Evolutionary conservation across 2,113 vertebrate species (phyloP).

Genomic region (Psephotus haematonotus): DNA sequence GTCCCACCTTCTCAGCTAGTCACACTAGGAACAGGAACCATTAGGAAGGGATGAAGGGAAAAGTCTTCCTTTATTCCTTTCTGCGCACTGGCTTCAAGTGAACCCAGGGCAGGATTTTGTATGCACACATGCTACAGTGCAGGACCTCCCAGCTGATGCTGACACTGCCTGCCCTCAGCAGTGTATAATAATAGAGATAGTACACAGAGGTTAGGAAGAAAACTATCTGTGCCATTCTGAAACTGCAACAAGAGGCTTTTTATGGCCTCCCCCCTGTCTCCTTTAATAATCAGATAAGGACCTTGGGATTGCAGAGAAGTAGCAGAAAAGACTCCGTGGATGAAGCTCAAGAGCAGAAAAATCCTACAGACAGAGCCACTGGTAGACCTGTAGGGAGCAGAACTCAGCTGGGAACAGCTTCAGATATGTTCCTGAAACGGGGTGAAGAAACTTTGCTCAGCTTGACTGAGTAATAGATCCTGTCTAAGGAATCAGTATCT

Average conservation of each 20-base stretch:
- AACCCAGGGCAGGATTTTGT: background rate
- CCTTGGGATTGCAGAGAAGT: background rate
- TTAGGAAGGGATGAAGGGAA: background rate
- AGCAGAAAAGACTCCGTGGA: background rate
- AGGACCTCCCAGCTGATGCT: background rate
- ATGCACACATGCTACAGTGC: accelerated
- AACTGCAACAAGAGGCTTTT: background rate
- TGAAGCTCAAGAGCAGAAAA: background rate
- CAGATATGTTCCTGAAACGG: background rate
- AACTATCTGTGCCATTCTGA: background rate
- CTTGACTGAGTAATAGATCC: background rate
- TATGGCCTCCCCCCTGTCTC: background rate
- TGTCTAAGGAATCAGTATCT: background rate
- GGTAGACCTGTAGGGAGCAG: background rate
- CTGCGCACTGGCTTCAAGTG: background rate
- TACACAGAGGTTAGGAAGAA: background rate
- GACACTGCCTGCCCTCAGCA: background rate
- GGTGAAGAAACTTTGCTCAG: background rate
- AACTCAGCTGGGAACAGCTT: background rate
- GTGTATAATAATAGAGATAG: accelerated
- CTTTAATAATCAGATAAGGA: background rate
- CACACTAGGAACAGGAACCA: background rate
- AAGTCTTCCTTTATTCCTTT: background rate
- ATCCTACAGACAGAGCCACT: background rate
- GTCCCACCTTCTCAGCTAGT: background rate